Evolutionary conservation across 2,888 invertebrate species (phyloP), one percentile per base, ranked within the genome.

Genomic region (Nemotelus nigrinus): DNA sequence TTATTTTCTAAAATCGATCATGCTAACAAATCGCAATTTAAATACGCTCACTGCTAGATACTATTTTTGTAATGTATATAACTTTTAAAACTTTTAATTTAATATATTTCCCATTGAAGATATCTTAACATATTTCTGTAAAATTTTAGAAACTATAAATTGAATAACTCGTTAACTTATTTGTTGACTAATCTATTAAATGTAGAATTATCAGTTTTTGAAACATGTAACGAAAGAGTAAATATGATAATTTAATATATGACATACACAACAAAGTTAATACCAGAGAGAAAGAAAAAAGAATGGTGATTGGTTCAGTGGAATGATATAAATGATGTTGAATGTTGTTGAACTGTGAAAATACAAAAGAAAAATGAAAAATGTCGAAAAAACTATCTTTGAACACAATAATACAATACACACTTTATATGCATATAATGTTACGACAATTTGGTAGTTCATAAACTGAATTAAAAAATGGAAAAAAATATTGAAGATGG

Each of bases 351-450:
- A 50, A 50, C 8, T 5, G 8, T 5, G 44, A 65, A 47, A 50
- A 47, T 68, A 39, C 48, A 50, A 50, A 50, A 25, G 50, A 68
- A 68, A 48, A 43, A 3, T 57, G 10, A 47, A 68, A 68, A 68
- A 68, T 41, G 53, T 50, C 68, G 53, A 68, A 68, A 68, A 68
- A 25, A 68, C 48, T 68, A 50, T 50, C 68, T 68, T 68, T 68
- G 50, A 53, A 48, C 10, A 63, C 8, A 63, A 41, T 53, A 53
- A 63, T 41, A 63, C 43, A 25, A 41, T 63, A 68, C n/a, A 63
- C 4, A 5, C 41, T 43, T 43, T n/a, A 50, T 53, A 68, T 8
- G 41, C 45, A 70, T 4, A 47, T 43, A 70, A 55, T 70, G 70
- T 70, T 53, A 68, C 68, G 6, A 68, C 5, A 50, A 25, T 68